Conservation (phyloP, 2,113 vertebrate genomes). For the Eclectus roratus region DNA sequence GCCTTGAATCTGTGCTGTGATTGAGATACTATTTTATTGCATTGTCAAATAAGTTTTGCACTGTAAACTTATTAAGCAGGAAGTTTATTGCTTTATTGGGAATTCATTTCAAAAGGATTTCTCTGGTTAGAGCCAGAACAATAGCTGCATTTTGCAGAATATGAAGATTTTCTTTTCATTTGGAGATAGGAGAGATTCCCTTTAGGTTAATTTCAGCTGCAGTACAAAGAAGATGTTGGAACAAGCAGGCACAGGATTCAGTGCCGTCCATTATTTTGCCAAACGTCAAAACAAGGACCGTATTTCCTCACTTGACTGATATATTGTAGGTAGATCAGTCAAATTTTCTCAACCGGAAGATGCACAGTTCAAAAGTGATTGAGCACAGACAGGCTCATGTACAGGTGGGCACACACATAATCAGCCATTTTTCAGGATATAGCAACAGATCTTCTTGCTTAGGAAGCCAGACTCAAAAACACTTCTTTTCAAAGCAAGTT, state of each 20-base stretch:
- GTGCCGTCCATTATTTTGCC: background rate
- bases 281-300: background rate
- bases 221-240: background rate
- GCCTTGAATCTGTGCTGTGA: background rate
- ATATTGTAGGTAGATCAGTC: background rate
- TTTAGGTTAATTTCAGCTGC: slow-evolving; percentile 10
- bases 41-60: background rate
- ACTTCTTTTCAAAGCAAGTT: background rate
- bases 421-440: background rate
- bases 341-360: background rate
- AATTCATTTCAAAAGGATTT: slow-evolving; percentile 47
- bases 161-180: slow-evolving; percentile 20
- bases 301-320: background rate
- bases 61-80: slow-evolving; percentile 8
- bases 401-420: background rate
- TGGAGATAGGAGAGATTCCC: background rate
- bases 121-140: slow-evolving; percentile 3
- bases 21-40: slow-evolving; percentile 4
- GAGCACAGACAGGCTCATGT: background rate
- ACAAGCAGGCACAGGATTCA: background rate
- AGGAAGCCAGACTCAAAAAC: background rate
- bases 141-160: slow-evolving; percentile 16
- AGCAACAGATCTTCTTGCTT: background rate
- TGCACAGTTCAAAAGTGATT: background rate
- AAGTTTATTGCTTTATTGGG: slow-evolving; percentile 22